phyloP scores from a whole-genome alignment of 2,888 invertebrate species.

The Acanthococcus lagerstroemiae region DNA sequence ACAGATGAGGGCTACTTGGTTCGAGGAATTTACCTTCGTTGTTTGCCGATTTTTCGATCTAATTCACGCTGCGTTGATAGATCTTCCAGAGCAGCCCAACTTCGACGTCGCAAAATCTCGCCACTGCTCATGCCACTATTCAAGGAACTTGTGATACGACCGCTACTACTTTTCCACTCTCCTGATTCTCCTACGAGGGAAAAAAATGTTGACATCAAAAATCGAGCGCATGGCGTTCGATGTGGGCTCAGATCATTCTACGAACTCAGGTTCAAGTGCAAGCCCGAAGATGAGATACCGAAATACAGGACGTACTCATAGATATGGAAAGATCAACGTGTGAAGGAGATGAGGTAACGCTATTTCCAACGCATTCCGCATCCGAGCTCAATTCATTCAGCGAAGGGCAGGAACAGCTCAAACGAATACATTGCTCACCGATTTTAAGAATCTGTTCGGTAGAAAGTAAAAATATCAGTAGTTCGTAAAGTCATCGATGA shows the following conservation, averaged over 20 bases:
- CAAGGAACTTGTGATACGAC: too few relatives aligned
- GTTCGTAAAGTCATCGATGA: too few relatives aligned
- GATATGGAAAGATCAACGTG: slow-evolving; percentile 40
- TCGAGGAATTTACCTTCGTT: slow-evolving; percentile 45
- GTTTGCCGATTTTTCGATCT: slow-evolving; percentile 40
- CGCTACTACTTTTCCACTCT: slow-evolving; percentile 36
- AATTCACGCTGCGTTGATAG: slow-evolving; percentile 42
- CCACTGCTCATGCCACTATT: slow-evolving; percentile 4
- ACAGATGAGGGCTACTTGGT: too few relatives aligned
- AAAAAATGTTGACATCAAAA: background rate
- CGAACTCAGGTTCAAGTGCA: slow-evolving; percentile 13
- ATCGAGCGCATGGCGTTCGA: background rate
- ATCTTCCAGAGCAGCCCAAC: slow-evolving; percentile 80
- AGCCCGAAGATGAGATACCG: slow-evolving; percentile 9
- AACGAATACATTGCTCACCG: slow-evolving; percentile 43
- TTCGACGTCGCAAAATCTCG: slow-evolving; percentile 57
- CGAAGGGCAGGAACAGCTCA: slow-evolving; percentile 66
- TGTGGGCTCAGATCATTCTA: too few relatives aligned
- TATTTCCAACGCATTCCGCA: slow-evolving; percentile 45
- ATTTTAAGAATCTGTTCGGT: slow-evolving; percentile 34
- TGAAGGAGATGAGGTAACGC: slow-evolving; percentile 45
- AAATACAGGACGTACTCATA: slow-evolving; percentile 28
- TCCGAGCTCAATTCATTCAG: slow-evolving; percentile 48
- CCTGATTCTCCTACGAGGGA: slow-evolving; percentile 37
- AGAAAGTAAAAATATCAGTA: too few relatives aligned